Evolutionary conservation across 2,888 invertebrate genomes (phyloP), one percentile per base, ranked within the genome.

Genomic region (Andrena minutula): DNA sequence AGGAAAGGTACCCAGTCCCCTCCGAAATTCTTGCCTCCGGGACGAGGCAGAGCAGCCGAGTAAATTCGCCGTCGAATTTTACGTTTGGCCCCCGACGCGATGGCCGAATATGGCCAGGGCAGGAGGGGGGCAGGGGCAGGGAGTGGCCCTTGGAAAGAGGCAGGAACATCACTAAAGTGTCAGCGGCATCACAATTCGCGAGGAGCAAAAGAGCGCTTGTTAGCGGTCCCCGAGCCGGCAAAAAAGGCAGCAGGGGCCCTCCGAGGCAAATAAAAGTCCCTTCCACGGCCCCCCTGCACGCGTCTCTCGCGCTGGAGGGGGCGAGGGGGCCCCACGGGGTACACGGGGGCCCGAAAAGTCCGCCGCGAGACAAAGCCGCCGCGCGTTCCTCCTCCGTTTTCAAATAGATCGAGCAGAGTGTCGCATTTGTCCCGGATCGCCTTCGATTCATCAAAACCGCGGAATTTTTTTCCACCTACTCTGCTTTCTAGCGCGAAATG

Each of bases 111-210:
- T 87, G 87, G 89, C 75, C 78, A 64, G 74, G 72, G 30, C 63
- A 60, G 60, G 68, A 72, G 76, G 72, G 64, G 23, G 47, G 75
- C 4, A 65, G 66, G 68, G 53, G 61, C 74, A 70, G 76, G 63
- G 68, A 71, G 74, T 49, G 70, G 53, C 69, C 82, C 61, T 64
- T 75, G 83, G 77, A 74, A 85, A 88, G 91, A 92, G 89, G 88
- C 90, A 89, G 90, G 89, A 92, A 93, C 93, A 93, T 94, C 93
- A 92, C 93, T 94, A 94, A 94, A 93, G 93, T 93, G 93, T 93
- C 93, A 93, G 93, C 89, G 90, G 92, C 92, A 94, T 94, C 93
- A 93, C 93, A 93, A 93, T 94, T 93, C 93, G 91, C 89, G 91
- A 91, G 91, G 90, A 88, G 91, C 90, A 91, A 89, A 91, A 90